Evolutionary conservation across 2,113 vertebrate species (phyloP).

Genomic region (Chloropsis cyanopogon): DNA sequence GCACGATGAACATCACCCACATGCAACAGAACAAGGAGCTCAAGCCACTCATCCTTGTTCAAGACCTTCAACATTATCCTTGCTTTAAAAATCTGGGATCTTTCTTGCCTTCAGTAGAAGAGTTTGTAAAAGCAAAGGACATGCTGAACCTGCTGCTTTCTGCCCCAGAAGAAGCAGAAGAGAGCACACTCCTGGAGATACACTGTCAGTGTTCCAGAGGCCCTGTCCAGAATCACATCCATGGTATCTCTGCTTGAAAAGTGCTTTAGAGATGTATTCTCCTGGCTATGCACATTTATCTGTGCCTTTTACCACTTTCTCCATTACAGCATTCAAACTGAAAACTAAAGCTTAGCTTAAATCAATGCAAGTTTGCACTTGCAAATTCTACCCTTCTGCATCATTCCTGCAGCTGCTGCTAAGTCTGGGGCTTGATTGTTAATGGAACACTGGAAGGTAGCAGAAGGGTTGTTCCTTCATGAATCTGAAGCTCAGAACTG

Average conservation of each 20-base stretch:
- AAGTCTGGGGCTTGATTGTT: neutral
- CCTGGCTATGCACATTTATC: neutral
- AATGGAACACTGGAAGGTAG: neutral
- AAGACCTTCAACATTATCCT: neutral
- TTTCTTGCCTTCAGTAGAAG: neutral
- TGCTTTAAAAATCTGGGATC: neutral
- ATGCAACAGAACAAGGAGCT: neutral
- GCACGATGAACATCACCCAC: neutral
- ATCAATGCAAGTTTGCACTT: neutral
- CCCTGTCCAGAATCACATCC: neutral
- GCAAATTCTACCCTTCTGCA: neutral
- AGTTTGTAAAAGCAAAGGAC: neutral
- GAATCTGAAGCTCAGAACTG: neutral
- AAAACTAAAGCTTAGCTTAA: neutral
- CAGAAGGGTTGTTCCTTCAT: neutral
- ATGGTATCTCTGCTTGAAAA: neutral
- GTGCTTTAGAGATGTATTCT: neutral
- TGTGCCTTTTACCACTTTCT: neutral
- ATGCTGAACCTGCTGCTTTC: neutral
- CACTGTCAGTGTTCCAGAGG: neutral
- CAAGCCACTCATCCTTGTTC: neutral
- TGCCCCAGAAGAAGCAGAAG: neutral
- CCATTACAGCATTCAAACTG: neutral
- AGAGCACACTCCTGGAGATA: neutral
- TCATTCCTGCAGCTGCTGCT: neutral